Percentiles rank a stretch among this genome's conserved stretches.
These are phyloP conservation scores for Craterocephalus amniculus DNA, from an alignment of 2,797 vertebrate genomes.

Conservation along the genomic window DNA sequence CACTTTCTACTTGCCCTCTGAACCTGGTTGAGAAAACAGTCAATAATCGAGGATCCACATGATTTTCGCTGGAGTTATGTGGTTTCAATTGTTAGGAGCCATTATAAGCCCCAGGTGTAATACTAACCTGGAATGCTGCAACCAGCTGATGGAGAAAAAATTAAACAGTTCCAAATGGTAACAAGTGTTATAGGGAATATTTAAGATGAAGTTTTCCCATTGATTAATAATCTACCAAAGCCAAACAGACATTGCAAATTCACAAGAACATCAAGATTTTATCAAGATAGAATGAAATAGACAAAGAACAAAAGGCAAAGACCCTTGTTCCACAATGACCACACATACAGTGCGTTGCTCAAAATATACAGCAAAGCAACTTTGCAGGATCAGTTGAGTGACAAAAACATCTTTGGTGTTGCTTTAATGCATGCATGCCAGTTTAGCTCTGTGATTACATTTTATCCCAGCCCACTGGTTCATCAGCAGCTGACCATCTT, in stretches of 20 bases:
- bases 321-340: neutral
- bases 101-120: slow-evolving; percentile 63
- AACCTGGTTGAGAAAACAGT: slow-evolving; percentile 76
- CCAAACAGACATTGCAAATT: slow-evolving; percentile 1
- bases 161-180: slow-evolving; percentile 42
- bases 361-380: neutral
- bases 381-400: neutral
- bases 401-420: neutral
- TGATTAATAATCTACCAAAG: slow-evolving; percentile 13
- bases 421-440: neutral
- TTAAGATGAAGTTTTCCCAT: slow-evolving; percentile 18
- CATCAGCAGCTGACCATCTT: neutral
- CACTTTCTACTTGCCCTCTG: slow-evolving; percentile 79
- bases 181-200: slow-evolving; percentile 42
- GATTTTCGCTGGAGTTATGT: slow-evolving; percentile 65
- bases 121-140: slow-evolving; percentile 52
- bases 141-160: slow-evolving; percentile 50
- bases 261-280: neutral
- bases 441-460: neutral
- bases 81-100: slow-evolving; percentile 67
- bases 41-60: slow-evolving; percentile 68
- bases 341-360: neutral
- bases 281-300: slow-evolving; percentile 20
- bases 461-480: no score
- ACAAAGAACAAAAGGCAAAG: slow-evolving; percentile 24